Conservation (phyloP, 2,113 vertebrate species). For the Vulpes lagopus region DNA sequence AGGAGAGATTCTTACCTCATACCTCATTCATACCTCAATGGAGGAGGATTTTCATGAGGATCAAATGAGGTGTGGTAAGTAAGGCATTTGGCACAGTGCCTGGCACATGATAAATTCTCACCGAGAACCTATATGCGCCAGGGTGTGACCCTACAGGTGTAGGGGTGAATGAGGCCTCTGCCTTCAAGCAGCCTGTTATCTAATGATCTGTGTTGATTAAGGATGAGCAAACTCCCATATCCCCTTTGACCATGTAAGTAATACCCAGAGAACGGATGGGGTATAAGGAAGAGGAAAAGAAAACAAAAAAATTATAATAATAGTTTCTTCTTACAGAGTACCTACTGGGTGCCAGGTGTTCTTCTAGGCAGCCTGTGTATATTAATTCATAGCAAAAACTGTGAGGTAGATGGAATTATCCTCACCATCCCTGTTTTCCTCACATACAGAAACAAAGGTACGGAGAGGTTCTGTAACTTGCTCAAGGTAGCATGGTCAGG, state of each 20-base stretch:
- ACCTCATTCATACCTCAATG: too few species aligned
- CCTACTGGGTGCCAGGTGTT: neutral
- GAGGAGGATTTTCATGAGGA: neutral
- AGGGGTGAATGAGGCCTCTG: neutral
- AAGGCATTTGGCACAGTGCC: neutral
- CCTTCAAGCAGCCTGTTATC: neutral
- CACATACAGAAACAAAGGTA: neutral
- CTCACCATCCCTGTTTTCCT: neutral
- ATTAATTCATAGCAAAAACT: neutral
- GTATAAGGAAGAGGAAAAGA: neutral
- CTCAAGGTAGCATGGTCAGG: neutral
- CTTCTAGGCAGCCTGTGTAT: neutral
- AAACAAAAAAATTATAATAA: neutral
- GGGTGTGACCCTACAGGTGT: too few species aligned
- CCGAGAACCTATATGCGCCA: neutral
- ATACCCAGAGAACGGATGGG: neutral
- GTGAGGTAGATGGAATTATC: neutral
- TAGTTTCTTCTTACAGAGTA: neutral
- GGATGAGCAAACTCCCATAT: neutral
- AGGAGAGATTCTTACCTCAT: neutral
- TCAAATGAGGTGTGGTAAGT: neutral
- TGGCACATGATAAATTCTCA: neutral
- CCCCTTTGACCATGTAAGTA: neutral
- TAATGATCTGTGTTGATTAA: neutral
- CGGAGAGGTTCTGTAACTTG: neutral